Base-by-base conservation (phyloP, 2,888 invertebrate species). In the Eupelmus urozonus region DNA sequence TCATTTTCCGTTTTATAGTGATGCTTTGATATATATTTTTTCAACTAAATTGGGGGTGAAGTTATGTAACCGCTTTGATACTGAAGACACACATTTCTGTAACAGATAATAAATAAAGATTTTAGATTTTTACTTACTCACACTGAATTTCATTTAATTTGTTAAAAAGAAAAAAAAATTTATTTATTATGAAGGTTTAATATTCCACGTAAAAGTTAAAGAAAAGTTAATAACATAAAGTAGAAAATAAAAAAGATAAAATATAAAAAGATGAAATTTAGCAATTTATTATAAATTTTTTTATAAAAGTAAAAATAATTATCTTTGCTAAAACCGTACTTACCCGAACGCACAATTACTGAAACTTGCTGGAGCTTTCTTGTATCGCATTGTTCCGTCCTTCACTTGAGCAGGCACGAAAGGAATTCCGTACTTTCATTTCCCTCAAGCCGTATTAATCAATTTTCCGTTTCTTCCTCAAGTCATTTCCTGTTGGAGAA, bases 401-500 rank as follows among this genome's bases (percentile, higher is more conserved):
- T 62, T 59, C 25, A 29, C 25, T 63, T 40, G 29, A 70, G 65
- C 34, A 65, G 49, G 34, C 23, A 59, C 70, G 70, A 74, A 59
- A 57, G 69, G 63, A 70, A 69, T 78, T 53, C 49, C 51, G 57
- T 51, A 70, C 27, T 70, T 70, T 73, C 70, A 76, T 69, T 69
- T 69, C 51, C 34, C 40, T 65, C 45, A 49, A 74, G 65, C 40
- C 57, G 59, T 53, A 66, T 74, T 65, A 57, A 45, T 57, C 57
- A 57, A 67, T 73, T 78, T 73, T 23, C 69, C 45, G 23, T 67
- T 69, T 69, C 49, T 51, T 51, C 59, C 49, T 27, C 18, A 57
- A 53, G 57, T 65, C 74, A 65, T 70, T 73, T 69, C 65, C 78
- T 74, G 65, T 51, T 59, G 20, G 25, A 53, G 51, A 72, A 71